Base-by-base conservation (phyloP, 2,888 invertebrate species). In the Zele albiditarsus region DNA sequence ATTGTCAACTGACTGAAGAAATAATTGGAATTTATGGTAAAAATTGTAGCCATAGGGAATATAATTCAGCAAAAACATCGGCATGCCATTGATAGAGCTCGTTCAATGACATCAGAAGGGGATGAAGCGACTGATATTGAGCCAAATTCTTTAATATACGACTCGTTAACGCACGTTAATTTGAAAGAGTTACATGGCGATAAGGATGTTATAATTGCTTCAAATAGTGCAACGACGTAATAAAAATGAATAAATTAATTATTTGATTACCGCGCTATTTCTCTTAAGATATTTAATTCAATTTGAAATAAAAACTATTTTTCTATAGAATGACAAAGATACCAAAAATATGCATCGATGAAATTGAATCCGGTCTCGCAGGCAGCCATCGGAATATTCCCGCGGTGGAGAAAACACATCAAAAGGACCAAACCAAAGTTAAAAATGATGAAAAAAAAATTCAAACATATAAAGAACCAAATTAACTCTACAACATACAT, bases 31-130 rank as follows among this genome's bases (percentile, higher is more conserved):
- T 14, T 67, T 46, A 69, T 33, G 25, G 68, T 74, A 58, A 53
- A 23, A 25, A 23, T 46, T 53, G 16, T n/a, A 53, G 78, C 73
- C 10, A 58, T 78, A 38, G 75, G 73, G 25, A 74, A 62, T 46
- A 77, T 74, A 20, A 75, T 79, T 20, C 75, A 76, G 10, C 74
- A 79, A 60, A 80, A 79, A 71, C 73, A 74, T 73, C 76, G 73
- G 63, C 62, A 73, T 10, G 77, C 77, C 42, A 72, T 70, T 46
- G 81, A 81, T 14, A 82, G 82, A 20, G 84, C 86, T 68, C 82
- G 78, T 5, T 84, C 85, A 2, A 81, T 78, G 3, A 83, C 82
- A 2, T 87, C 87, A 12, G 89, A 88, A 33, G 81, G 78, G 6
- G 83, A 81, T 2, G 85, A 86, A 69, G 77, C 81, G 14, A 85